Evolutionary conservation across 2,888 invertebrate genomes (phyloP).

Genomic region (Amphipoea oculea): DNA sequence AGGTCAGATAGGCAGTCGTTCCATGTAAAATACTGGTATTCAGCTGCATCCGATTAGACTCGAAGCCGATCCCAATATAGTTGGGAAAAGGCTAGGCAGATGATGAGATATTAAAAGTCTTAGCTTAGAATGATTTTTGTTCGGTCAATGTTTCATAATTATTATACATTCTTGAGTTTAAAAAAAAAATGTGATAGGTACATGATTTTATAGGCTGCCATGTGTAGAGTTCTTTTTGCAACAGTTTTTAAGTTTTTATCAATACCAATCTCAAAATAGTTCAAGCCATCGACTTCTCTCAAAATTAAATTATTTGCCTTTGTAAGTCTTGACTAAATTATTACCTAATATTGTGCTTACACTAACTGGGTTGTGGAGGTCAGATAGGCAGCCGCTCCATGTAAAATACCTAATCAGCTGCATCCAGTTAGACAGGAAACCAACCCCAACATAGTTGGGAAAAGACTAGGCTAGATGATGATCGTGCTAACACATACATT

Average conservation of each 20-base stretch:
- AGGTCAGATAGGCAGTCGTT: no score
- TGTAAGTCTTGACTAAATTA: not conserved
- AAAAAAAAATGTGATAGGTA: not conserved
- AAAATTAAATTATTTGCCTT: not conserved
- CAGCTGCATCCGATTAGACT: no score
- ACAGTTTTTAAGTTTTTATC: not conserved
- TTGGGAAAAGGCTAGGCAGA: no score
- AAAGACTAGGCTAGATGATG: not conserved
- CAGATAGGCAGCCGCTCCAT: no score
- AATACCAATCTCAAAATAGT: not conserved
- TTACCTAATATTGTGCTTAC: not conserved
- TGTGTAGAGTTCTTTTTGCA: not conserved
- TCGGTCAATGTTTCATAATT: not conserved
- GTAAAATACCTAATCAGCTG: not conserved
- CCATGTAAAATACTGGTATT: no score
- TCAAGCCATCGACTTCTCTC: not conserved
- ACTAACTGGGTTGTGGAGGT: not conserved
- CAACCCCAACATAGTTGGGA: not conserved
- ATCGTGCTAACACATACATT: slow-evolving; percentile 9
- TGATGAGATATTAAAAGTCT: not conserved
- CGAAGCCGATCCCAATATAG: no score
- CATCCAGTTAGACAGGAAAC: not conserved
- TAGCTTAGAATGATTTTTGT: not conserved
- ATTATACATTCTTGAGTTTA: no score
- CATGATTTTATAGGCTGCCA: not conserved